Conservation (phyloP, 1,140 invertebrate species). For the Mya arenaria region DNA sequence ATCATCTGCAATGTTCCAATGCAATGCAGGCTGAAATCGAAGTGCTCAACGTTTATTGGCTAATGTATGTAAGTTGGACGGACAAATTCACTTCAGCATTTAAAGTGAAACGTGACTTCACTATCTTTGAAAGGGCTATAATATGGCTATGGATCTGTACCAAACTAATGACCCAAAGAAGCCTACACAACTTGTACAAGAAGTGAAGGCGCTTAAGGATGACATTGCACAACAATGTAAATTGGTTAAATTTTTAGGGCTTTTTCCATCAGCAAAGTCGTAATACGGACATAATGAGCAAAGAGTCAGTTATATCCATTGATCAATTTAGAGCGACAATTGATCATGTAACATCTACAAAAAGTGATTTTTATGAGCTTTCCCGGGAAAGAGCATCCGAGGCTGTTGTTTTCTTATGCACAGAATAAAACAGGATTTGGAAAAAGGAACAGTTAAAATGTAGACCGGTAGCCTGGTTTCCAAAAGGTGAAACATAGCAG, state of each 20-base stretch:
- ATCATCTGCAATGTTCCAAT: constrained; percentile 1
- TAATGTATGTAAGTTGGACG: constrained; percentile 11
- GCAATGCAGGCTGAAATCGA: not conserved
- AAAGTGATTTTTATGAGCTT: not conserved
- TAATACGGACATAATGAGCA: too few species aligned
- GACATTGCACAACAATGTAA: not conserved
- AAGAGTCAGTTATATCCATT: not conserved
- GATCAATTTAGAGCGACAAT: not conserved
- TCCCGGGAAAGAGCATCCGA: not conserved
- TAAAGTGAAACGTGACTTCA: not conserved
- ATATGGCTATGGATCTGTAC: not conserved
- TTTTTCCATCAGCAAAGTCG: not conserved
- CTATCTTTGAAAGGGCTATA: not conserved
- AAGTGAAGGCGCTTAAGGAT: not conserved
- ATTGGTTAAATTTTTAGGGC: constrained; percentile 1
- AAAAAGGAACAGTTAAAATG: not conserved
- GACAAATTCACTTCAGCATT: not conserved
- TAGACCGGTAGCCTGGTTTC: constrained; percentile 3
- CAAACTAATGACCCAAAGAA: not conserved
- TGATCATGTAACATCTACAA: not conserved
- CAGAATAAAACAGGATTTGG: constrained; percentile 15
- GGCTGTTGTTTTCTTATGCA: not conserved
- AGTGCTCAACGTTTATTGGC: not conserved
- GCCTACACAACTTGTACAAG: not conserved
- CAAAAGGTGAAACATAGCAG: not conserved